Conservation (phyloP, 2,888 invertebrate genomes). For the Tinea pellionella region DNA sequence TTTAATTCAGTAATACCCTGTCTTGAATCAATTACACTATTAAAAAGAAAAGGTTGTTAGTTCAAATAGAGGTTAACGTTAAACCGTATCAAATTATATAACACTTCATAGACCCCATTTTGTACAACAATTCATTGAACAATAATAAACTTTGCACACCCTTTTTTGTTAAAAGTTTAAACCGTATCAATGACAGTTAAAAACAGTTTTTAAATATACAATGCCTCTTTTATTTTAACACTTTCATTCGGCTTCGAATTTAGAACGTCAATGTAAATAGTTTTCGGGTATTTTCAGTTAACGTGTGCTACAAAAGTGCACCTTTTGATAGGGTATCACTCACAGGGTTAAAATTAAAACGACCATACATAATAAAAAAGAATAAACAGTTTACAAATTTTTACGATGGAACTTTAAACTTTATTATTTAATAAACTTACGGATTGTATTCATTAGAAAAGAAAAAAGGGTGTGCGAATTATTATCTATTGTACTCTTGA, state of each 20-base stretch:
- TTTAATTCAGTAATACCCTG: no score
- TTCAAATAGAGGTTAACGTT: neutral
- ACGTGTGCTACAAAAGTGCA: neutral
- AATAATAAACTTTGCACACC: neutral
- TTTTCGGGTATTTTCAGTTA: neutral
- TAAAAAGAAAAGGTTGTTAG: neutral
- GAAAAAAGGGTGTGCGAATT: neutral
- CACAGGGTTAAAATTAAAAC: neutral
- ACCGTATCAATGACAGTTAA: neutral
- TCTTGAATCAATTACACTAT: no score
- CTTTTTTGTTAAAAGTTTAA: neutral
- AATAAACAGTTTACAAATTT: constrained; percentile 57
- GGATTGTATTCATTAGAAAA: constrained; percentile 13
- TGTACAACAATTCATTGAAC: neutral
- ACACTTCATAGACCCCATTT: neutral
- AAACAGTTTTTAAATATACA: neutral
- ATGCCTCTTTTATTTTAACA: neutral
- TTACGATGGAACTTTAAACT: constrained; percentile 49
- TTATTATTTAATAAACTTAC: constrained; percentile 56
- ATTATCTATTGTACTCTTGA: neutral
- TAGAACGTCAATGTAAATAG: neutral
- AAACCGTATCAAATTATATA: neutral
- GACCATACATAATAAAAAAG: constrained; percentile 33
- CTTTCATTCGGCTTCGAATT: neutral
- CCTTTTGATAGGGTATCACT: neutral